Evolutionary conservation across 2,888 invertebrate species (phyloP).

Genomic region (Sinotaia quadrata): DNA sequence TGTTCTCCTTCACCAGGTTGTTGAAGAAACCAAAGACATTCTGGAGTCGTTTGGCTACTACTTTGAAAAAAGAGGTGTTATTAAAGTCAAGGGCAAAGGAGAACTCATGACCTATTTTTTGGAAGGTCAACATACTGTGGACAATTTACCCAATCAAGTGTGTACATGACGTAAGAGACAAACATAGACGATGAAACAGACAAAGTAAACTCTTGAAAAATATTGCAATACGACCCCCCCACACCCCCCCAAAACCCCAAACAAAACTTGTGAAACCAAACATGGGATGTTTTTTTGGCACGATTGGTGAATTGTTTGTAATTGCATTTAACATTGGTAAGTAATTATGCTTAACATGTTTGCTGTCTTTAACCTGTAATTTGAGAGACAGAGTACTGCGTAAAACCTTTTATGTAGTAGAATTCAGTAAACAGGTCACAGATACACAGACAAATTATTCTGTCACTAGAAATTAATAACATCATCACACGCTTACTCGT

Average conservation of each 20-base stretch:
- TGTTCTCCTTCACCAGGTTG: conserved; percentile 79
- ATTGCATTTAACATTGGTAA: too few species aligned
- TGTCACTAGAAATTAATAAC: neutral
- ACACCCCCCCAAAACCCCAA: neutral
- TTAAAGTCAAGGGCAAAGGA: conserved; percentile 97
- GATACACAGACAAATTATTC: neutral
- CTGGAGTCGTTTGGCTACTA: conserved; percentile 90
- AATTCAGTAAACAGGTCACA: too few species aligned
- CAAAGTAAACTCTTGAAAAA: neutral
- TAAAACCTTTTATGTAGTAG: neutral
- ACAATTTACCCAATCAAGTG: conserved; percentile 21
- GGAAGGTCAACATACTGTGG: conserved; percentile 12
- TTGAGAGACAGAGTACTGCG: neutral
- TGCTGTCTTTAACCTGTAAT: too few species aligned
- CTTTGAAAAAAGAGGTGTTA: conserved; percentile 94
- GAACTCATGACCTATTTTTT: conserved; percentile 96
- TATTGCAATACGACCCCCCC: neutral
- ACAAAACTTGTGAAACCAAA: too few species aligned
- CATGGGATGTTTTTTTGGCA: too few species aligned
- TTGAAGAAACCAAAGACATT: conserved; percentile 93
- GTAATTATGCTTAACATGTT: too few species aligned
- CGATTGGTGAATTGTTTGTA: too few species aligned
- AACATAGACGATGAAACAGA: neutral
- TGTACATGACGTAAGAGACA: neutral
- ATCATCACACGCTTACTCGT: neutral